Evolutionary conservation across 2,888 invertebrate genomes (phyloP).

Genomic region (Ectobius pallidus): DNA sequence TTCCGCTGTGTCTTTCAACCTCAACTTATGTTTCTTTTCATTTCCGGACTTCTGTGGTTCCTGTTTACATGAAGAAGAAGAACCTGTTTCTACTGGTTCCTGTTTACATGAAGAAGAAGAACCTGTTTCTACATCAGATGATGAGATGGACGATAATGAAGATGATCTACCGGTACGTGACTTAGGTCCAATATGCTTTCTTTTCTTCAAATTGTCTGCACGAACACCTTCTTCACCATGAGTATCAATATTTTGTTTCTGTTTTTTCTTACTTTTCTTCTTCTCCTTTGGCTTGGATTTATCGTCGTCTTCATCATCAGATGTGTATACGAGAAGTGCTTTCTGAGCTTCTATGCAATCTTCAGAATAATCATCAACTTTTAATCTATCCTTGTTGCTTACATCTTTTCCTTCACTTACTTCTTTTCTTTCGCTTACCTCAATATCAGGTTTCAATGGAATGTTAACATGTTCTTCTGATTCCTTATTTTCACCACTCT

Average conservation of each 20-base stretch:
- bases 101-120: background rate
- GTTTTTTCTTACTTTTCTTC: background rate
- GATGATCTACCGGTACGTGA: too few species aligned
- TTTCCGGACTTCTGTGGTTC: background rate
- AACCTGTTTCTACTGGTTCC: background rate
- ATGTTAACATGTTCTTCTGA: too few species aligned
- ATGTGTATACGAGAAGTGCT: conserved; percentile 9
- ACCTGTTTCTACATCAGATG: background rate
- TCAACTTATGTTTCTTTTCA: background rate
- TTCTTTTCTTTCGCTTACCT: background rate
- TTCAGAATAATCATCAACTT: background rate
- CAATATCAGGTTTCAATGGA: too few species aligned
- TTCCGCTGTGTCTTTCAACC: background rate
- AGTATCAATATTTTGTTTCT: background rate
- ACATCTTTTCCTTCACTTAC: background rate
- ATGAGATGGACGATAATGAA: too few species aligned
- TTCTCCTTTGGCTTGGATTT: background rate
- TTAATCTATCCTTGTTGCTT: background rate
- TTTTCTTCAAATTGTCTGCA: background rate
- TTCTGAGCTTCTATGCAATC: background rate
- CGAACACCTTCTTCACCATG: background rate
- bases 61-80: background rate
- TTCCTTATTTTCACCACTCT: background rate
- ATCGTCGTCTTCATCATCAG: conserved; percentile 11
- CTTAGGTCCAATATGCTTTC: background rate